Evolutionary conservation across 2,888 invertebrate species (phyloP).

Genomic region (Thysanoteuthis rhombus): DNA sequence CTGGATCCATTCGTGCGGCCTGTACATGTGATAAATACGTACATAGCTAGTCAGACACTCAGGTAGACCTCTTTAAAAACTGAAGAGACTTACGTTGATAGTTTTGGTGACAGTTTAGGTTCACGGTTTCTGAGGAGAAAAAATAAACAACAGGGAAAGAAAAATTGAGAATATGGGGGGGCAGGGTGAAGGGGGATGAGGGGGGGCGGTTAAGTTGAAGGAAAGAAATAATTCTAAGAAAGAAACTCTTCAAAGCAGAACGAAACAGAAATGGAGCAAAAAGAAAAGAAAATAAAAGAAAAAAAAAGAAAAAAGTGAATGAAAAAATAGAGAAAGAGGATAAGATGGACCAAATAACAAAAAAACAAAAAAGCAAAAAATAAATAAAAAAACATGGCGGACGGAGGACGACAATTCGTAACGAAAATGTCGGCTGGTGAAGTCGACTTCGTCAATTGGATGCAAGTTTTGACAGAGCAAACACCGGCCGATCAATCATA

Average conservation of each 20-base stretch:
- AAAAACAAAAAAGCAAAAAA: not conserved
- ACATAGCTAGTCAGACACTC: too few species aligned
- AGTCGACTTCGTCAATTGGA: not conserved
- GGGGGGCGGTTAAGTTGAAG: too few species aligned
- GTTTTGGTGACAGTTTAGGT: too few species aligned
- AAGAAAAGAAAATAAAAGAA: not conserved
- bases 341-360: not conserved
- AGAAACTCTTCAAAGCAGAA: not conserved
- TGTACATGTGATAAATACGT: too few species aligned
- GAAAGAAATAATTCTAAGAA: too few species aligned
- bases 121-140: too few species aligned
- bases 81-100: too few species aligned
- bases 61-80: too few species aligned
- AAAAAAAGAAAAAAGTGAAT: not conserved
- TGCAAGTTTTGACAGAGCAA: not conserved
- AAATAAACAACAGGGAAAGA: not conserved
- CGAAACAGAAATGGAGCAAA: too few species aligned
- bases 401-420: not conserved
- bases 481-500: not conserved
- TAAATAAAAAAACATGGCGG: not conserved
- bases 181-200: too few species aligned
- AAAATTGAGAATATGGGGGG: not conserved
- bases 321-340: not conserved
- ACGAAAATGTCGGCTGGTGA: not conserved
- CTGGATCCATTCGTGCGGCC: too few species aligned